Evolutionary conservation across 1,140 invertebrate genomes (phyloP), one percentile per base, ranked within the genome.

Genomic region (Chymomyza costata): DNA sequence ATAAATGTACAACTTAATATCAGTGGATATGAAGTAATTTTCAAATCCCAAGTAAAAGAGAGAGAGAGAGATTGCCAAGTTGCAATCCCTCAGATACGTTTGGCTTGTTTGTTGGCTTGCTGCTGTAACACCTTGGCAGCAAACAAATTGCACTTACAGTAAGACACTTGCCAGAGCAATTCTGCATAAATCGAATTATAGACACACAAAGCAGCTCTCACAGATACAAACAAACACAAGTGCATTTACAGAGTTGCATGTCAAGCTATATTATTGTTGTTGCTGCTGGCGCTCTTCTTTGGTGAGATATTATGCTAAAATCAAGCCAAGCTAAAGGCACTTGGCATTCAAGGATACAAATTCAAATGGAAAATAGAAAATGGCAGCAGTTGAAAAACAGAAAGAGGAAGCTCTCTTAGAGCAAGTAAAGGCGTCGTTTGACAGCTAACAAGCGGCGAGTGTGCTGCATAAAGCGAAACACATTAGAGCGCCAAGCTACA

Each of bases 101-200:
- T n/a, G n/a, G n/a, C n/a, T n/a, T n/a, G n/a, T n/a, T n/a, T n/a
- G n/a, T n/a, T n/a, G n/a, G n/a, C n/a, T n/a, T n/a, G n/a, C n/a
- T n/a, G 47, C 32, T 52, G 44, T 32, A 50, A 56, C 67, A 70
- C 61, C 59, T 63, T 58, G 37, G 56, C 31, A 25, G 56, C 25
- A 50, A 66, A 59, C 63, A 68, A 68, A 64, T 70, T 71, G 61
- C 61, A 62, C 56, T 57, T 45, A 49, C 47, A 52, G 43, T 41
- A 40, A 31, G 19, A 25, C 58, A 41, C 18, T 18, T 25, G 32
- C 51, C 48, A 47, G 31, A 44, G 60, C 45, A 44, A 60, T 65
- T 70, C 70, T 70, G 56, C 66, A 70, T 70, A 70, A 70, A 70
- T 71, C 67, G 67, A 71, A 71, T 71, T 71, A 71, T 71, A 57